Evolutionary conservation across 2,797 vertebrate genomes (phyloP).

Genomic region (Leucoraja ocellata): DNA sequence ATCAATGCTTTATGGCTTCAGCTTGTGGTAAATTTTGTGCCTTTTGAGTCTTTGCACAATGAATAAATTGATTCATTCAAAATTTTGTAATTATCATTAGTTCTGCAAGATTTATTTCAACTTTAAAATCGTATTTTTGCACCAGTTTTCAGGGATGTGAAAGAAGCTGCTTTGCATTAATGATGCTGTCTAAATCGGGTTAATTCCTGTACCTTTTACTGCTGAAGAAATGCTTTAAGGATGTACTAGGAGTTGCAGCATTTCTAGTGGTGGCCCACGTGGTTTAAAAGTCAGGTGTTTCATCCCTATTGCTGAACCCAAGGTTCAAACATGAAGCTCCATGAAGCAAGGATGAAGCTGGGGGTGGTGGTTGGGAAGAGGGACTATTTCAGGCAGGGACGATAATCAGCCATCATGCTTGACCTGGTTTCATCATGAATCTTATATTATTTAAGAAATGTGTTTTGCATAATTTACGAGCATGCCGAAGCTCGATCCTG

Average conservation of each 20-base stretch:
- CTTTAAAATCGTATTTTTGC: constrained; percentile 36
- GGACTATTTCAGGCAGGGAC: background rate
- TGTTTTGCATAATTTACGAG: constrained; percentile 4
- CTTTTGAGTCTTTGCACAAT: constrained; percentile 15
- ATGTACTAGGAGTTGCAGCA: constrained; percentile 28
- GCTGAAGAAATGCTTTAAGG: constrained; percentile 38
- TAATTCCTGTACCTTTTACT: constrained; percentile 39
- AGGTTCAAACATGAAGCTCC: background rate
- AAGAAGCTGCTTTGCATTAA: constrained; percentile 39
- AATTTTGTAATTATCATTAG: constrained; percentile 1
- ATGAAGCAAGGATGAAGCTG: background rate
- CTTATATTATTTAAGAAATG: background rate
- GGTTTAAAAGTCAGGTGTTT: background rate
- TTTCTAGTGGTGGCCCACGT: constrained; percentile 14
- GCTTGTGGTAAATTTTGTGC: constrained; percentile 33
- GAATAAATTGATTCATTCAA: constrained; percentile 17
- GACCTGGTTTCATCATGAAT: constrained; percentile 5
- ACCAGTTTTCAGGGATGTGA: constrained; percentile 39
- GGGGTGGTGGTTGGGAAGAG: background rate
- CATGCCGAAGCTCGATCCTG: constrained; percentile 1
- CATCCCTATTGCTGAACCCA: background rate
- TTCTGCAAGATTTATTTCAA: constrained; percentile 10
- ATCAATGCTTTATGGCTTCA: constrained; percentile 16
- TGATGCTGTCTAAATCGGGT: constrained; percentile 37
- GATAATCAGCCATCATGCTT: background rate